Conservation (phyloP, 2,113 vertebrate species). For the Phalacrocorax brasilianus region DNA sequence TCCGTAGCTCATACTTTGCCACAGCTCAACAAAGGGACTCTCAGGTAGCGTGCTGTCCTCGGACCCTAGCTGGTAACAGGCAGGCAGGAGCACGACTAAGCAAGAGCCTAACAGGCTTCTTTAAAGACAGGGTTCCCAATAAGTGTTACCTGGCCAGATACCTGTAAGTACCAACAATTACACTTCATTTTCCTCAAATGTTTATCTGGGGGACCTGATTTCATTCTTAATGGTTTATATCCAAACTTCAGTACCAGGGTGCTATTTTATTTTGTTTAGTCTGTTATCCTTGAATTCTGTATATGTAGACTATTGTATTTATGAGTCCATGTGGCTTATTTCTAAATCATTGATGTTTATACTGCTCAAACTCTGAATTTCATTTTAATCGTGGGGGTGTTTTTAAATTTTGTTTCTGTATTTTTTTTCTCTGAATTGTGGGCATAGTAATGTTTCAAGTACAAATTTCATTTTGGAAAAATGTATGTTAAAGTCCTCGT, state of each 20-base stretch:
- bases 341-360: background rate
- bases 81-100: accelerated
- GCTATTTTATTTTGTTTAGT: background rate
- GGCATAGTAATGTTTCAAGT: background rate
- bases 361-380: background rate
- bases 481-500: background rate
- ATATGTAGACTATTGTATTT: background rate
- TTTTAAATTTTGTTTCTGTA: background rate
- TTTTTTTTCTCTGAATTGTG: background rate
- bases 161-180: accelerated
- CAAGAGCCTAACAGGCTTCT: background rate
- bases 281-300: background rate
- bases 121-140: background rate
- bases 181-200: background rate
- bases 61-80: background rate
- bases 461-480: background rate
- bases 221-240: background rate
- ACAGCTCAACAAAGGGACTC: background rate
- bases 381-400: background rate
- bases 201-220: background rate
- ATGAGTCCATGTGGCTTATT: background rate
- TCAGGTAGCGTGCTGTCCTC: accelerated
- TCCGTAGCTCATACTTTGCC: accelerated
- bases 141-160: background rate
- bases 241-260: background rate